A percentile compares a stretch with the other conserved stretches of the same genome.
Conservation (phyloP, 2,113 vertebrate genomes). For the pig (Sus scrofa) region DNA sequence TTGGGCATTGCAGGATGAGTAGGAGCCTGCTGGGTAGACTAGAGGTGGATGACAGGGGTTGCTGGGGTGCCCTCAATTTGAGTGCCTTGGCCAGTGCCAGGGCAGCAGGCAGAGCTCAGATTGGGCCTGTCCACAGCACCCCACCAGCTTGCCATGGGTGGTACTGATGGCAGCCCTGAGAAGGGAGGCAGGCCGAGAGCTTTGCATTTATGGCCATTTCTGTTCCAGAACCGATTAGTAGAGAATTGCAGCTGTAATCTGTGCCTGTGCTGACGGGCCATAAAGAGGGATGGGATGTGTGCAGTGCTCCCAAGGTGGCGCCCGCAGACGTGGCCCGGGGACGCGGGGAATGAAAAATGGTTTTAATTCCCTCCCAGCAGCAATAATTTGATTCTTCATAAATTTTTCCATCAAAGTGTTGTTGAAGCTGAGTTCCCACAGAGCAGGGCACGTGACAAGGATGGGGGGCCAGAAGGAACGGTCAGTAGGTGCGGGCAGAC, state of each 20-base stretch:
- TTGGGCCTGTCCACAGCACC: background rate
- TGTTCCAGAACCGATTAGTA: constrained; percentile 89
- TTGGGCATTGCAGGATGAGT: constrained; percentile 67
- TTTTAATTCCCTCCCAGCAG: constrained; percentile 93
- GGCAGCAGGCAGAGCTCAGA: background rate
- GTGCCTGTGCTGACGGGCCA: constrained; percentile 87
- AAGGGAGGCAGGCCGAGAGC: constrained; percentile 84
- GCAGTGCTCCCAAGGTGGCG: constrained; percentile 90
- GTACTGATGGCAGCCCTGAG: constrained; percentile 62
- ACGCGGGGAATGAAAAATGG: constrained; percentile 92
- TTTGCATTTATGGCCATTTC: constrained; percentile 87
- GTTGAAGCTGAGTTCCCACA: constrained; percentile 87
- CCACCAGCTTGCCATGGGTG: background rate
- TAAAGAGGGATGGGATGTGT: constrained; percentile 90
- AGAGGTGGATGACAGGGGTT: background rate
- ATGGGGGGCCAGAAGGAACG: constrained; percentile 76
- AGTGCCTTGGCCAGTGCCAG: background rate
- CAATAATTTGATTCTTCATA: constrained; percentile 94
- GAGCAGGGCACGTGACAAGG: constrained; percentile 83
- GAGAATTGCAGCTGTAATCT: constrained; percentile 93
- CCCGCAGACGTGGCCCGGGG: constrained; percentile 89
- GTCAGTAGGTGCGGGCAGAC: constrained; percentile 81
- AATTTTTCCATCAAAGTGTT: constrained; percentile 92
- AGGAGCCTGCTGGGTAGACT: constrained; percentile 62
- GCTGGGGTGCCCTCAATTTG: background rate